phyloP scores from a whole-genome alignment of 1,140 invertebrate genomes.

The Caenorhabditis inopinata region DNA sequence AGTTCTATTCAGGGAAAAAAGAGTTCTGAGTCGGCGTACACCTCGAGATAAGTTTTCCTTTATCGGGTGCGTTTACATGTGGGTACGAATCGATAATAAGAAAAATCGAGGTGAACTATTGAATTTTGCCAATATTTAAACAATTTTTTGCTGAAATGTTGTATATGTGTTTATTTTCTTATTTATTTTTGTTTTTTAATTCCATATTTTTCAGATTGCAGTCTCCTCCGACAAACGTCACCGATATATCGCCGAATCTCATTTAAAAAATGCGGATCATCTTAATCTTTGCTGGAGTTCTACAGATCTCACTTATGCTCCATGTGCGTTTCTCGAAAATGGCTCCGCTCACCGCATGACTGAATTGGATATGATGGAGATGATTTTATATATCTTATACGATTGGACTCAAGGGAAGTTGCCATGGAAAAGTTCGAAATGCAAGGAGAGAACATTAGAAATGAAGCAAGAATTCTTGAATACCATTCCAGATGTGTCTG shows the following conservation, averaged over 20 bases:
- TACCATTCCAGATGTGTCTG: neutral
- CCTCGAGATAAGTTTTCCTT: no score
- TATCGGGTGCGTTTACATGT: no score
- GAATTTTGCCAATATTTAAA: no score
- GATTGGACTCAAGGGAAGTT: neutral
- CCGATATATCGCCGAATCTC: neutral
- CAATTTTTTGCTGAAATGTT: no score
- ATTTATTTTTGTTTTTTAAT: no score
- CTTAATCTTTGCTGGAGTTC: neutral
- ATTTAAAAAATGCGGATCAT: neutral
- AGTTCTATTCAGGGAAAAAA: no score
- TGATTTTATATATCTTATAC: neutral
- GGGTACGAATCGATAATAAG: no score
- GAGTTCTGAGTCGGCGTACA: no score
- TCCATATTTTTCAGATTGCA: neutral
- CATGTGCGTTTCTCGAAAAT: neutral
- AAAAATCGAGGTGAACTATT: no score
- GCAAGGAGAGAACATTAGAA: neutral
- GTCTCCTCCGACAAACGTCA: slow-evolving; percentile 13
- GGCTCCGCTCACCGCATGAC: neutral
- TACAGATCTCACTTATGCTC: neutral
- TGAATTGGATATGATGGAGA: neutral
- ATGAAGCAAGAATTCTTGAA: neutral
- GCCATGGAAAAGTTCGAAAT: neutral
- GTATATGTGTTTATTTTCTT: no score